Evolutionary conservation across 2,113 vertebrate genomes (phyloP).

Genomic region (Vicugna pacos): DNA sequence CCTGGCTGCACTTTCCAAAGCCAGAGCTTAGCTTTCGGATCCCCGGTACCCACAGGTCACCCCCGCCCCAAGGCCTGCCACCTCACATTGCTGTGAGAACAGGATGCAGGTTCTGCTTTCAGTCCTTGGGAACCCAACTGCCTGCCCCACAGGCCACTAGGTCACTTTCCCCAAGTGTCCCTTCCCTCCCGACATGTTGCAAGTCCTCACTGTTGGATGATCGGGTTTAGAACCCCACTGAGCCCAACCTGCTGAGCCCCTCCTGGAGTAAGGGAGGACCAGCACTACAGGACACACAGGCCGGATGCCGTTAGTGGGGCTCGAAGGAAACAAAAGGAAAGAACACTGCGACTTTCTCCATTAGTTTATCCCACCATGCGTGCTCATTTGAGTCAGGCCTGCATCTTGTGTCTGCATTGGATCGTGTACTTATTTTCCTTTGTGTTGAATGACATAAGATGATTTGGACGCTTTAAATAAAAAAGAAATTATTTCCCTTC

Average conservation of each 20-base stretch:
- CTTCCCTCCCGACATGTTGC: not conserved
- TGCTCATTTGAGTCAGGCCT: not conserved
- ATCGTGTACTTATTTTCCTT: not conserved
- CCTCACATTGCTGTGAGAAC: not conserved
- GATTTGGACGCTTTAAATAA: not conserved
- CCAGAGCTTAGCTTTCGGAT: not conserved
- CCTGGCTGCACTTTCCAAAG: not conserved
- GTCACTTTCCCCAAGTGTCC: not conserved
- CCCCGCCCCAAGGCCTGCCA: not conserved
- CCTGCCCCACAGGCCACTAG: not conserved
- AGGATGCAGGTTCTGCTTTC: not conserved
- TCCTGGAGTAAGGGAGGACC: not conserved
- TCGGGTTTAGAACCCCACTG: not conserved
- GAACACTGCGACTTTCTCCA: not conserved
- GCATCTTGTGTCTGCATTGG: not conserved
- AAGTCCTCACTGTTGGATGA: not conserved
- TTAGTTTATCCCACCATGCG: not conserved
- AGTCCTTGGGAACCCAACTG: not conserved
- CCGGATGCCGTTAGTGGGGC: fast-evolving
- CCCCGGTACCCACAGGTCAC: not conserved
- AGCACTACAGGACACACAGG: not conserved
- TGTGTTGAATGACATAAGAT: not conserved
- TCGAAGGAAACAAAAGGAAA: not conserved
- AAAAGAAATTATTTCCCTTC: conserved; percentile 1
- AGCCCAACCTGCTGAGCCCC: not conserved